Evolutionary conservation across 1,140 invertebrate species (phyloP).

Genomic region (Neuroterus valhalla): DNA sequence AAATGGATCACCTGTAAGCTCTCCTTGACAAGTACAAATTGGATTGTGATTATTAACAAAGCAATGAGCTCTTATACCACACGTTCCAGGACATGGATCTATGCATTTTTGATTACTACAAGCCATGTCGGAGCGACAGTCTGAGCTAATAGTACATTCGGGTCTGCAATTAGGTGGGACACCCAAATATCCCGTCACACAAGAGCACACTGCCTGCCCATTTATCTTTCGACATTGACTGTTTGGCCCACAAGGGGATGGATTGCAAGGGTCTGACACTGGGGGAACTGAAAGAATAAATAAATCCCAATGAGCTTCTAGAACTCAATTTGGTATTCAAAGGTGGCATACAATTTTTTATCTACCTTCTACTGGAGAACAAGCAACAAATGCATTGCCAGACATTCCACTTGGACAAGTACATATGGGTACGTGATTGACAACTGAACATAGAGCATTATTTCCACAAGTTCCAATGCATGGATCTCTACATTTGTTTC

Average conservation of each 20-base stretch:
- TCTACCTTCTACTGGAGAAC: conserved; percentile 65
- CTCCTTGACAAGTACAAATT: conserved; percentile 75
- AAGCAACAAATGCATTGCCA: conserved; percentile 75
- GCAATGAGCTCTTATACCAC: conserved; percentile 78
- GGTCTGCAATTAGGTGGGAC: conserved; percentile 76
- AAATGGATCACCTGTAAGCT: conserved; percentile 78
- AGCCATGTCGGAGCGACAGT: conserved; percentile 77
- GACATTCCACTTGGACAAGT: conserved; percentile 74
- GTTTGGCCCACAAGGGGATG: conserved; percentile 85
- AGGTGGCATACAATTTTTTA: neutral
- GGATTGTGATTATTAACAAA: conserved; percentile 78
- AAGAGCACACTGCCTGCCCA: conserved; percentile 76
- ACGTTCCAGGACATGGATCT: conserved; percentile 79
- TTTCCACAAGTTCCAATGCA: conserved; percentile 76
- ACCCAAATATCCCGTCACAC: conserved; percentile 76
- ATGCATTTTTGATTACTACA: conserved; percentile 78
- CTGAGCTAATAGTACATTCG: conserved; percentile 77
- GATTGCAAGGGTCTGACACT: conserved; percentile 73
- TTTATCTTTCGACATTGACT: conserved; percentile 77
- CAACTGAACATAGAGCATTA: conserved; percentile 75
- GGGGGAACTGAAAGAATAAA: neutral
- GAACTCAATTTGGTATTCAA: neutral
- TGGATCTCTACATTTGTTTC: conserved; percentile 76
- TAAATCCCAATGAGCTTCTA: neutral
- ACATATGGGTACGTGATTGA: conserved; percentile 76